Percentiles rank a stretch among this genome's conserved stretches.
Evolutionary conservation across 2,113 vertebrate species (phyloP).

Genomic region (Rissa tridactyla): DNA sequence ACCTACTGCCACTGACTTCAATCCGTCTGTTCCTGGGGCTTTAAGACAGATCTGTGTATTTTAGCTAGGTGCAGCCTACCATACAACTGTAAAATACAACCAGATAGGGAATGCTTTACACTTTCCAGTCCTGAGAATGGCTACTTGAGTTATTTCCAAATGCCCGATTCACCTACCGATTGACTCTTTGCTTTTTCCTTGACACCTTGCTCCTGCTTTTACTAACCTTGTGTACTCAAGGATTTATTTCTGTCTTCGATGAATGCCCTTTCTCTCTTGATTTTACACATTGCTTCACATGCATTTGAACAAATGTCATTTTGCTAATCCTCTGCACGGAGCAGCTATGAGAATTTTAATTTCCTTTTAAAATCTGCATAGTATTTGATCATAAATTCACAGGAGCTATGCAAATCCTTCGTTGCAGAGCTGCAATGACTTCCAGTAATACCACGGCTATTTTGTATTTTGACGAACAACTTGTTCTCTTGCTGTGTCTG

Average conservation of each 20-base stretch:
- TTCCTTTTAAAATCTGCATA: conserved; percentile 11
- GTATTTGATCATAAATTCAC: conserved; percentile 36
- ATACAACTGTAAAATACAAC: not conserved
- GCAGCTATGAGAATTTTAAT: conserved; percentile 5
- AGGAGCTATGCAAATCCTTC: conserved; percentile 27
- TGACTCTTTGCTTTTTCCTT: not conserved
- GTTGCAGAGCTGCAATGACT: not conserved
- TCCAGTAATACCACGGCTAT: not conserved
- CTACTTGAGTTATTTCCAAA: not conserved
- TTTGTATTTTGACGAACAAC: conserved; percentile 43
- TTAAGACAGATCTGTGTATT: not conserved
- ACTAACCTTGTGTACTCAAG: not conserved
- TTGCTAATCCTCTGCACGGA: not conserved
- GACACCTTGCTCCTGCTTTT: not conserved
- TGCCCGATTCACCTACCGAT: not conserved
- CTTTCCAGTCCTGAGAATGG: not conserved
- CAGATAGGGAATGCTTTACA: not conserved
- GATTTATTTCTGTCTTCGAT: not conserved
- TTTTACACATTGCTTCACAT: not conserved
- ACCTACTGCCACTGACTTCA: not conserved
- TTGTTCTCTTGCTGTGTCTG: conserved; percentile 15
- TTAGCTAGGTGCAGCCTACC: not conserved
- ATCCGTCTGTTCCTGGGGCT: not conserved
- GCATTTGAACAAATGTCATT: not conserved
- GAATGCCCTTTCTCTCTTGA: not conserved